Percentiles rank a stretch among this genome's conserved stretches.
phyloP scores from a whole-genome alignment of 2,888 invertebrate species.

The Heliconius ismenius region DNA sequence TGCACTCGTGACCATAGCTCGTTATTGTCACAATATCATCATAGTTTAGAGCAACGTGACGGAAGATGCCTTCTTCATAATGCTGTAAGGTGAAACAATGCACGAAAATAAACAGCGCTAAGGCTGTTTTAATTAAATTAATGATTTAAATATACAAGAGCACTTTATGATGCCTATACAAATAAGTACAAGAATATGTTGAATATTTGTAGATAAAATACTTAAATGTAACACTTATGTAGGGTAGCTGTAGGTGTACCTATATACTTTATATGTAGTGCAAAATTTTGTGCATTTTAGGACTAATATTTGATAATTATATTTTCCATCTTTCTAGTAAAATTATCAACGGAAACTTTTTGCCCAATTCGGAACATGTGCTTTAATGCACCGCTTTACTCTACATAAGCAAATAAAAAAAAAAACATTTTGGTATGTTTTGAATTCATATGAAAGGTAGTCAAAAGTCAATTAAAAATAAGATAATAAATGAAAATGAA shows the following conservation, averaged over 20 bases:
- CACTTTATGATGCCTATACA: background rate
- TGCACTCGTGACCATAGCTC: slow-evolving; percentile 37
- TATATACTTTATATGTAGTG: too few species aligned
- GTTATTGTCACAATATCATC: slow-evolving; percentile 36
- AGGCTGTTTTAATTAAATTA: slow-evolving; percentile 27
- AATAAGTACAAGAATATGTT: background rate
- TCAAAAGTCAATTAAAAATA: background rate
- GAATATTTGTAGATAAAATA: background rate
- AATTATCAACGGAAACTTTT: too few species aligned
- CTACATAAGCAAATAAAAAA: too few species aligned
- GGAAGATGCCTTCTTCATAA: slow-evolving; percentile 38
- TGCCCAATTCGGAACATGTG: too few species aligned
- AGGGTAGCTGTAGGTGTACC: too few species aligned
- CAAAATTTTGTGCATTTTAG: background rate
- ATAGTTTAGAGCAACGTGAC: slow-evolving; percentile 30
- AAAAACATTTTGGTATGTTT: background rate
- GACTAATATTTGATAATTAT: too few species aligned
- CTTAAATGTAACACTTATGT: background rate
- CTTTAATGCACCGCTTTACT: too few species aligned
- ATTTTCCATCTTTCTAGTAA: too few species aligned
- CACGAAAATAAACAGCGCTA: slow-evolving; percentile 38
- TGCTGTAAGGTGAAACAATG: slow-evolving; percentile 33
- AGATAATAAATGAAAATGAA: background rate
- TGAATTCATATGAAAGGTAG: background rate
- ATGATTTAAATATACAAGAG: slow-evolving; percentile 3